Evolutionary conservation across 2,888 invertebrate genomes (phyloP), one percentile per base, ranked within the genome.

Genomic region (Exocentrus adspersus): DNA sequence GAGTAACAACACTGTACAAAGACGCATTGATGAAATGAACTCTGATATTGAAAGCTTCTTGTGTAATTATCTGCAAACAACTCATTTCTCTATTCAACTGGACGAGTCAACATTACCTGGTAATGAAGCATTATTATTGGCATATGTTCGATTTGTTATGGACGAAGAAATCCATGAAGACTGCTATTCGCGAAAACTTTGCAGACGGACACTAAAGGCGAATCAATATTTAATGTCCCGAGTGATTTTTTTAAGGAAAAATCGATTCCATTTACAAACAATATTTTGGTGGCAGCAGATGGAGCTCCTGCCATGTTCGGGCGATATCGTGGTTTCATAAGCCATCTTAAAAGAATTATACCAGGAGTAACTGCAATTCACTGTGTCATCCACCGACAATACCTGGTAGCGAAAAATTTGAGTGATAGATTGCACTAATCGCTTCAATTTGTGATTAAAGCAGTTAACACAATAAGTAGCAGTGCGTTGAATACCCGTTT

Each of bases 101-200:
- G 78, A 79, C 71, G 77, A 81, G 71, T 77, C 77, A 68, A 78
- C 77, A 67, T 77, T 76, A 75, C 73, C 75, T 58, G 71, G 64
- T 61, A 76, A 77, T 76, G 75, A 72, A 77, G 73, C 73, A 71
- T 72, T 77, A 68, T 73, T 77, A 68, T 75, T 79, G 68, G 72
- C 75, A 72, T 78, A 79, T 73, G 76, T 80, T 64, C 69, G 73
- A 30, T 78, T 76, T 75, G 87, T 75, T 89, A 83, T 83, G 72
- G 72, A 75, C 60, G 60, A 79, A 77, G 71, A 79, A 75, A 78
- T 77, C 58, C 62, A 75, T 52, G 74, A 78, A 78, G 75, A 64
- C 65, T 37, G 5, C 12, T 37, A 4, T 37, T 79, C 61, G 76
- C 75, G 24, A 77, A 51, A 77, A 77, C 72, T 76, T 78, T 77